These are phyloP conservation scores for Bombus soroeensis DNA, from an alignment of 1,140 invertebrate species.

Conservation along the genomic window DNA sequence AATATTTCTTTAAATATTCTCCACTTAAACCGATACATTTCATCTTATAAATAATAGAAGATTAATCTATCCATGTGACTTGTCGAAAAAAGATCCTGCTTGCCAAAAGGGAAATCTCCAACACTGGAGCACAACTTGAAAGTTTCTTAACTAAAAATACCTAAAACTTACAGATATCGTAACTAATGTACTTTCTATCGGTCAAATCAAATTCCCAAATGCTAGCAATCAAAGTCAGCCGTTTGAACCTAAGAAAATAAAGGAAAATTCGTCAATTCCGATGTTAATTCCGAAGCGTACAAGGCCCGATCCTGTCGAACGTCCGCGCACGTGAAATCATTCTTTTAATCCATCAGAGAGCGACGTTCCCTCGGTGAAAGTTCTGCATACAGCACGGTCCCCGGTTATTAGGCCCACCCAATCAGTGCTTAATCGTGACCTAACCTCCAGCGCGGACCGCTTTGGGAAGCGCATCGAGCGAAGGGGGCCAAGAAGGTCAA, in stretches of 20 bases:
- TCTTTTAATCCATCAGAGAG: constrained; percentile 43
- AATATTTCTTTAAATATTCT: too few species aligned
- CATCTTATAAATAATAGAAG: not conserved
- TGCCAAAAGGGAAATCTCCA: too few species aligned
- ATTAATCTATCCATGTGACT: not conserved
- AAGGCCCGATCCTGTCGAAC: not conserved
- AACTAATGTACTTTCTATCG: too few species aligned
- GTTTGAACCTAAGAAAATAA: not conserved
- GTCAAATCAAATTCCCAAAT: too few species aligned
- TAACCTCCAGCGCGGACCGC: constrained; percentile 69
- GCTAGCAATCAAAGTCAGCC: too few species aligned
- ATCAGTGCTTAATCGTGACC: constrained; percentile 77
- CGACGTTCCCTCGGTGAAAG: constrained; percentile 64
- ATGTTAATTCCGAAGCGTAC: not conserved
- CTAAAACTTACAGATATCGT: not conserved
- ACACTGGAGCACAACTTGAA: too few species aligned
- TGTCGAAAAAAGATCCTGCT: not conserved
- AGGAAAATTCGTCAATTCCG: not conserved
- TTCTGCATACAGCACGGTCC: constrained; percentile 70
- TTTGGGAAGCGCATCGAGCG: constrained; percentile 69
- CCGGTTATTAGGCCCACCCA: constrained; percentile 78
- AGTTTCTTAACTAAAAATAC: too few species aligned
- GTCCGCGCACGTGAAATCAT: constrained; percentile 38
- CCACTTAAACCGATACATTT: too few species aligned
- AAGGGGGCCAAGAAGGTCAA: constrained; percentile 77